These are phyloP conservation scores for Leucania comma DNA, from an alignment of 2,888 invertebrate species.

Conservation along the genomic window DNA sequence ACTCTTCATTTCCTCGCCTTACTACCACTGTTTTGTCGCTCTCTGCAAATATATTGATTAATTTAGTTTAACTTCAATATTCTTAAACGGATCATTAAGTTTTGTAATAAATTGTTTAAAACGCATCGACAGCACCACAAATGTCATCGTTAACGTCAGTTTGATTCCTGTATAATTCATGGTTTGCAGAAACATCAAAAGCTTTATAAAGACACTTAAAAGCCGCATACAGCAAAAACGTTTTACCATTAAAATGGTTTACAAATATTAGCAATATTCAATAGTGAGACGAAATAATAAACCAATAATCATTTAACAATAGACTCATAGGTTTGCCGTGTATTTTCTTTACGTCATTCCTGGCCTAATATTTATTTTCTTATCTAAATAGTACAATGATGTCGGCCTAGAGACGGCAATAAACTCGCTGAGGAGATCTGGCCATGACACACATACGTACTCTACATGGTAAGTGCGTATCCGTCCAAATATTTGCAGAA, in stretches of 20 bases:
- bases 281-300: conserved; percentile 42
- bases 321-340: conserved; percentile 30
- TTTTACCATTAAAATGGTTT: conserved; percentile 42
- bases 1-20: conserved; percentile 96
- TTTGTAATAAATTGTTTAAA: neutral
- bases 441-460: conserved; percentile 81
- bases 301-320: conserved; percentile 49
- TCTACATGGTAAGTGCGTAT: conserved; percentile 71
- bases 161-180: neutral
- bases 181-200: conserved; percentile 18
- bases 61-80: neutral
- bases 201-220: conserved; percentile 33
- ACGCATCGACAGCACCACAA: neutral
- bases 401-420: conserved; percentile 78
- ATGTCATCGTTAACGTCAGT: no score
- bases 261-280: conserved; percentile 40
- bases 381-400: conserved; percentile 76
- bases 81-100: neutral
- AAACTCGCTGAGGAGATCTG: conserved; percentile 75
- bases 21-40: conserved; percentile 97
- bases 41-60: conserved; percentile 87
- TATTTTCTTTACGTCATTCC: conserved; percentile 64
- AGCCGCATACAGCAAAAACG: conserved; percentile 46
- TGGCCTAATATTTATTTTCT: conserved; percentile 72
- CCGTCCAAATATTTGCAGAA: conserved; percentile 74